Evolutionary conservation across 1,140 invertebrate genomes (phyloP), one percentile per base, ranked within the genome.

Genomic region (Zaprionus inermis): DNA sequence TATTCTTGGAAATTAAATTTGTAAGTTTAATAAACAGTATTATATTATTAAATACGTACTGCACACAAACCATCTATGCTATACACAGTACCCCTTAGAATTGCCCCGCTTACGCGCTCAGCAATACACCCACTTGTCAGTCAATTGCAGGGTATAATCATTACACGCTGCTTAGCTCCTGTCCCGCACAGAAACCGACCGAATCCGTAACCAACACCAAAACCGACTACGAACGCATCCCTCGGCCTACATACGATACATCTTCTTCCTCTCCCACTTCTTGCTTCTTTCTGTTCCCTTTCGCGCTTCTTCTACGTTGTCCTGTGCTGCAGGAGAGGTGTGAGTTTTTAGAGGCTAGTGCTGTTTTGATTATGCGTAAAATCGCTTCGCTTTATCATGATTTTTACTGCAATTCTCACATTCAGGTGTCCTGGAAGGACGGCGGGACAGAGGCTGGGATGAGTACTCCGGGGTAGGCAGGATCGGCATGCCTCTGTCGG

Each of bases 341-440:
- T 86, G 79, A 86, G 69, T 88, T 86, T 72, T 78, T 69, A 68
- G 70, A 69, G 80, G 77, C 63, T 73, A 78, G 83, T 89, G 81
- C 76, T 83, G 75, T 83, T 88, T 88, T 88, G 83, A 88, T 88
- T 89, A 88, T 79, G 84, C 83, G 83, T 88, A 88, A 88, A 88
- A 88, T 88, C 70, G 84, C 44, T 80, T 67, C 79, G 70, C 76
- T 88, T 83, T 83, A 88, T 88, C 83, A 88, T 77, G 76, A 88
- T 86, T 80, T 75, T 72, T 63, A 66, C 64, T 58, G 81, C 75
- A 81, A 68, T 69, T 78, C 68, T 64, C 72, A 83, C 79, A 73
- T 52, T 68, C 57, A 75, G 72, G 60, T 64, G 72, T 28, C 30
- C 58, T 49, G 18, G 44, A 49, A 22, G 44, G 44, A 49, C 44